A percentile compares a stretch with the other conserved stretches of the same genome.
Conservation (phyloP, 2,113 vertebrate species). For the Callionymus lyra region DNA sequence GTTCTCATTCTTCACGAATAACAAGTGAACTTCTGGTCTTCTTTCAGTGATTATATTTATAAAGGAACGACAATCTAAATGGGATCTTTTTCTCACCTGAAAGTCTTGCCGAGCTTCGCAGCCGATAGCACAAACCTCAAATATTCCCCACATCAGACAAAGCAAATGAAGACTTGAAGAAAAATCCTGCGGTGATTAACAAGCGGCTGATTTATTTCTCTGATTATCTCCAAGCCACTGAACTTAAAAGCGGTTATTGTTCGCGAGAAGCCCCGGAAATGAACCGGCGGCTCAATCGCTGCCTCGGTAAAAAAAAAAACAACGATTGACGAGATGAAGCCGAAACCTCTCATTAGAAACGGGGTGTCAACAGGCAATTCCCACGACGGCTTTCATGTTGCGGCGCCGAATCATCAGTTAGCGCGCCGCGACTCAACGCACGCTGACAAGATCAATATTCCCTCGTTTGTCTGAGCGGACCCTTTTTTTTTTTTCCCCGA, state of each 20-base stretch:
- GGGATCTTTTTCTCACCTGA: constrained; percentile 50
- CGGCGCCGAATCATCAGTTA: constrained; percentile 5
- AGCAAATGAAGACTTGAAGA: constrained; percentile 16
- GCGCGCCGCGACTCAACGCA: constrained; percentile 10
- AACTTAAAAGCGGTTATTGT: constrained; percentile 5
- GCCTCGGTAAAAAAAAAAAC: no score
- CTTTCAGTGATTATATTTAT: constrained; percentile 9
- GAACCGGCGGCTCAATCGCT: constrained; percentile 6
- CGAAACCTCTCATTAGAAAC: constrained; percentile 18
- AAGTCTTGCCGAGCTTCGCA: constrained; percentile 30
- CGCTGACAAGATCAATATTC: neutral
- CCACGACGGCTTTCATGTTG: constrained; percentile 7
- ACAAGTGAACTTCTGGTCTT: no score
- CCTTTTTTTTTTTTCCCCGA: no score
- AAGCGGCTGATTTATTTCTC: constrained; percentile 25
- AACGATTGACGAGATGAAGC: constrained; percentile 7
- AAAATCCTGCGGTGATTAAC: constrained; percentile 32
- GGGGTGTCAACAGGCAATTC: constrained; percentile 11
- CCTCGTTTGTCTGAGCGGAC: constrained; percentile 1
- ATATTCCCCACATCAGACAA: constrained; percentile 34
- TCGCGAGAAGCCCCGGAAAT: constrained; percentile 1
- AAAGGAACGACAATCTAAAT: constrained; percentile 56
- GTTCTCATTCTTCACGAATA: no score
- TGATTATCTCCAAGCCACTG: constrained; percentile 20
- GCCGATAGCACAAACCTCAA: constrained; percentile 12